Evolutionary conservation across 2,888 invertebrate genomes (phyloP).

Genomic region (Oxytorus armatus): DNA sequence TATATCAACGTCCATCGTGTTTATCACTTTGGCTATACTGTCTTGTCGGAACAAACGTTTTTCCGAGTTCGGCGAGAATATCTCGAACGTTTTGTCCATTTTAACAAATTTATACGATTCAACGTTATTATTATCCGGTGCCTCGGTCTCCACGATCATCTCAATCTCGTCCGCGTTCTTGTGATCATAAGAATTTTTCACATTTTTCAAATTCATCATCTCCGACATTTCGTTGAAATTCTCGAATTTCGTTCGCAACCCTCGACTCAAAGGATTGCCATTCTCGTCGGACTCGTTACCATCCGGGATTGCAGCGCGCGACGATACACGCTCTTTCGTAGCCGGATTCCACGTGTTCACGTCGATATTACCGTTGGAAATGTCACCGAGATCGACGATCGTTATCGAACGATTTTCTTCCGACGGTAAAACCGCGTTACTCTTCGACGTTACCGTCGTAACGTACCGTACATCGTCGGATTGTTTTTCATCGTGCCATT

Average conservation of each 20-base stretch:
- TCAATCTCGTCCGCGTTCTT: neutral
- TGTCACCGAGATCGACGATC: conserved; percentile 7
- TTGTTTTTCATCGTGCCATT: neutral
- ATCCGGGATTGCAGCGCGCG: neutral
- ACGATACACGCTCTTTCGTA: neutral
- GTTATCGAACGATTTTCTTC: neutral
- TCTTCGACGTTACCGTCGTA: neutral
- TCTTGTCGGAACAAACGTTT: conserved; percentile 67
- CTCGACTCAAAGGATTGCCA: conserved; percentile 24
- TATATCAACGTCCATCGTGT: conserved; percentile 73
- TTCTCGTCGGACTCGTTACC: conserved; percentile 47
- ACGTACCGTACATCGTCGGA: neutral
- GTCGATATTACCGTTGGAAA: conserved; percentile 42
- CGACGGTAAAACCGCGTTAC: neutral
- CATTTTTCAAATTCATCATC: neutral
- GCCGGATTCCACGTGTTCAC: neutral
- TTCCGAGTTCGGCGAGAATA: conserved; percentile 21
- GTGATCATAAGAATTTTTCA: neutral
- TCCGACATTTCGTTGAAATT: neutral
- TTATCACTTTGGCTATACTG: conserved; percentile 75
- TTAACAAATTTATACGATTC: conserved; percentile 16
- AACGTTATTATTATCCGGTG: neutral
- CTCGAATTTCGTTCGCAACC: neutral
- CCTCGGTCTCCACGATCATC: neutral
- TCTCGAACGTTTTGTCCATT: neutral